A percentile compares a stretch with the other conserved stretches of the same genome.
These are phyloP conservation scores for Tigriopus japonicus DNA, from an alignment of 1,140 invertebrate genomes.

Conservation along the genomic window DNA sequence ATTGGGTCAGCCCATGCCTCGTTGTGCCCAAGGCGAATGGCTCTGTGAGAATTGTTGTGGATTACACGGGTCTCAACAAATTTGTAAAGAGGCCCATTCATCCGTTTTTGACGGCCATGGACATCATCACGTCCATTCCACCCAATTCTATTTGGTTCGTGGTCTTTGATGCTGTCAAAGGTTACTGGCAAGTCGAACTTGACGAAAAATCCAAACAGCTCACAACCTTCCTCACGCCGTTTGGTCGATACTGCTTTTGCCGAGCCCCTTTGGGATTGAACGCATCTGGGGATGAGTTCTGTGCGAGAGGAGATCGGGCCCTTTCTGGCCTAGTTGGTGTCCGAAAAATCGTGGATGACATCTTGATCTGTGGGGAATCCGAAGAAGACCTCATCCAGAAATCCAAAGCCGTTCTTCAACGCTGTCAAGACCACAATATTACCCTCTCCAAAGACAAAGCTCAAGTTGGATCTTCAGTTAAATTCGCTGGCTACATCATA, in stretches of 20 bases:
- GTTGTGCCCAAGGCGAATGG: constrained; percentile 24
- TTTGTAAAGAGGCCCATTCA: constrained; percentile 20
- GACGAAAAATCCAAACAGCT: background rate
- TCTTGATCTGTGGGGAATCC: constrained; percentile 11
- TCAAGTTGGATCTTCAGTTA: constrained; percentile 18
- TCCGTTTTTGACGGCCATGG: constrained; percentile 20
- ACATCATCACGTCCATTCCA: constrained; percentile 14
- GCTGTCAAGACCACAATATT: constrained; percentile 18
- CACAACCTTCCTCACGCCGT: background rate
- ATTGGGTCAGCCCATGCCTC: background rate
- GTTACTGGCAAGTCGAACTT: background rate
- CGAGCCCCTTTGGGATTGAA: background rate
- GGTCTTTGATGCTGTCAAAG: constrained; percentile 20
- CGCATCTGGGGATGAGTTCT: background rate
- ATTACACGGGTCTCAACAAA: constrained; percentile 24
- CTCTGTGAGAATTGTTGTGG: constrained; percentile 25
- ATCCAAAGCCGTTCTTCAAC: background rate
- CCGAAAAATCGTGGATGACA: constrained; percentile 15
- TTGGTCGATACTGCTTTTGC: background rate
- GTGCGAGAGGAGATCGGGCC: constrained; percentile 16
- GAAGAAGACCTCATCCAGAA: background rate
- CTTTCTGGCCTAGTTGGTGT: constrained; percentile 11
- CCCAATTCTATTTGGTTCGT: constrained; percentile 12
- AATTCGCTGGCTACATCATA: constrained; percentile 19
- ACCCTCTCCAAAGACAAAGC: constrained; percentile 21